Conservation (phyloP, 1,140 invertebrate genomes). For the Trichomalopsis sarcophagae region DNA sequence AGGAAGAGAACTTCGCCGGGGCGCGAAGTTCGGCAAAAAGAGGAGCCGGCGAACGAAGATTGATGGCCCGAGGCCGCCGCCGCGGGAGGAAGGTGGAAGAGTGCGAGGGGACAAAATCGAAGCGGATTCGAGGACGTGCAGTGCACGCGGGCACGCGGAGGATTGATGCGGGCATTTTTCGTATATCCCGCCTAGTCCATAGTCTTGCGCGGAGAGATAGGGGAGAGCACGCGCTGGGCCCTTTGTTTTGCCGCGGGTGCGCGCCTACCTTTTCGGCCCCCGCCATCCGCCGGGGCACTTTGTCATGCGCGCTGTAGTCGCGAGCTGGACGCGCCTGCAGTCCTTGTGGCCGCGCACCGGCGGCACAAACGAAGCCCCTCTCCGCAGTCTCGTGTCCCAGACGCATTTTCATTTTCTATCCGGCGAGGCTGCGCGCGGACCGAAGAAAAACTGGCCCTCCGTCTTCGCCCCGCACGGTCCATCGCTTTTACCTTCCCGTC, state of each 20-base stretch:
- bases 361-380: too few species aligned
- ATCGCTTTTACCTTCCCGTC: too few species aligned
- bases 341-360: too few species aligned
- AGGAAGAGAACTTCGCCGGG: constrained; percentile 6
- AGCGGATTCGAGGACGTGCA: neutral
- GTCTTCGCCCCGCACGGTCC: too few species aligned
- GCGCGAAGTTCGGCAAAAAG: constrained; percentile 5
- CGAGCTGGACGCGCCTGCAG: too few species aligned
- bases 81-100: neutral
- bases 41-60: neutral
- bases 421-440: too few species aligned
- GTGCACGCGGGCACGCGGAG: neutral
- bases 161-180: constrained; percentile 25
- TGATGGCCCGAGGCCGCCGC: neutral
- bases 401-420: too few species aligned
- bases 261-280: neutral
- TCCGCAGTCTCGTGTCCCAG: too few species aligned
- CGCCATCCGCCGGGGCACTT: neutral
- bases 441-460: too few species aligned
- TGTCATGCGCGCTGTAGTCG: neutral
- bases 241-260: neutral
- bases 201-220: too few species aligned
- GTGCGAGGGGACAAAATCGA: neutral
- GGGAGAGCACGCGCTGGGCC: neutral
- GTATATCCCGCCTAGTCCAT: neutral